These are phyloP conservation scores for Hyperopisus bebe DNA, from an alignment of 2,113 vertebrate species.

Conservation along the genomic window DNA sequence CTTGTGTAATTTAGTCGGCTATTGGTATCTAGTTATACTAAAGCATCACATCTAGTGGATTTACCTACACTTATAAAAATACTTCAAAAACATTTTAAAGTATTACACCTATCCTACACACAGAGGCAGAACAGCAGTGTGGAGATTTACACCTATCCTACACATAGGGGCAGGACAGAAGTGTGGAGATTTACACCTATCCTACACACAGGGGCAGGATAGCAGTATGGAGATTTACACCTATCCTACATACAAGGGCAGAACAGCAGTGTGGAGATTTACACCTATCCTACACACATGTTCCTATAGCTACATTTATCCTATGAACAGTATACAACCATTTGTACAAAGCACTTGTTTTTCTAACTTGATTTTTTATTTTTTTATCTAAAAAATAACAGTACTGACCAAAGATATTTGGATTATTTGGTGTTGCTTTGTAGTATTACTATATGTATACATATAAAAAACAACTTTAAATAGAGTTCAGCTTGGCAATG, in stretches of 20 bases:
- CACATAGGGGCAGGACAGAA: no score
- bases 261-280: not conserved
- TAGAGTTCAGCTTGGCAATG: not conserved
- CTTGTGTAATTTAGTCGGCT: not conserved
- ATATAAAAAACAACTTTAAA: not conserved
- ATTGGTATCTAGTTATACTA: not conserved
- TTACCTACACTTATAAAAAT: constrained; percentile 20
- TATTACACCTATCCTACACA: not conserved
- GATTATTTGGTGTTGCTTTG: not conserved
- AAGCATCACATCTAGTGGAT: not conserved
- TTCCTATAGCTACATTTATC: not conserved
- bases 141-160: no score
- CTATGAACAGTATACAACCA: not conserved
- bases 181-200: no score
- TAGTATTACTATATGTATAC: not conserved
- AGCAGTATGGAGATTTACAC: no score
- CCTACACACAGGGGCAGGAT: no score
- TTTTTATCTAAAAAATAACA: not conserved
- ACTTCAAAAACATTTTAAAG: constrained; percentile 10
- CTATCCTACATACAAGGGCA: not conserved
- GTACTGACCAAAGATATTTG: not conserved
- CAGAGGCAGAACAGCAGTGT: no score
- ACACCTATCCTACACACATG: not conserved
- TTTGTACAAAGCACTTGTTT: constrained; percentile 1
- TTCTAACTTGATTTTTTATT: not conserved